Conservation (phyloP, 1,140 invertebrate genomes). For the Chionoecetes opilio region DNA sequence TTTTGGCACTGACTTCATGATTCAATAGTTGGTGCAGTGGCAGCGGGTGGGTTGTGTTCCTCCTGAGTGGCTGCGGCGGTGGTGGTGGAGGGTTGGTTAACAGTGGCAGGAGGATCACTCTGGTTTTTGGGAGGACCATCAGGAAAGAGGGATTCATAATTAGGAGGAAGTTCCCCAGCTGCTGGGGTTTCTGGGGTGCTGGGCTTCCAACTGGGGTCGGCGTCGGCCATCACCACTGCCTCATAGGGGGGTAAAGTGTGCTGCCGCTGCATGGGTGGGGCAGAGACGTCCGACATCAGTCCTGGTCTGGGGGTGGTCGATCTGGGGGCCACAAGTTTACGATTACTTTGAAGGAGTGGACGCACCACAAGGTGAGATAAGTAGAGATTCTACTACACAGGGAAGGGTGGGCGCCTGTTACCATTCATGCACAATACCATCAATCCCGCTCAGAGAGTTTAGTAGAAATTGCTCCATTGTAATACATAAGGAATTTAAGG, state of each 20-base stretch:
- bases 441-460: no score
- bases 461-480: no score
- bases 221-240: conserved; percentile 71
- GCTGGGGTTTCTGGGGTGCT: conserved; percentile 29
- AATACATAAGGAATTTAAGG: no score
- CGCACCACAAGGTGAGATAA: no score
- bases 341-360: neutral
- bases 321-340: neutral
- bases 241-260: conserved; percentile 70
- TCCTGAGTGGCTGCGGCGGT: neutral
- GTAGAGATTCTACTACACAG: no score
- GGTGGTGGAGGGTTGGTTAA: neutral
- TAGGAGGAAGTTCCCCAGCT: conserved; percentile 57
- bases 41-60: neutral
- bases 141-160: conserved; percentile 63
- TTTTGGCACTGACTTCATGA: conserved; percentile 28
- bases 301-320: neutral
- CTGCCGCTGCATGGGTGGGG: conserved; percentile 63
- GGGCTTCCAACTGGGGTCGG: conserved; percentile 6
- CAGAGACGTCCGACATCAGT: neutral
- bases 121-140: conserved; percentile 57
- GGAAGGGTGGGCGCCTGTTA: no score
- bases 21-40: neutral
- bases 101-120: neutral
- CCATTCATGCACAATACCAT: no score